These are phyloP conservation scores for Drosophila leonis DNA, from an alignment of 2,888 invertebrate species.

Conservation along the genomic window DNA sequence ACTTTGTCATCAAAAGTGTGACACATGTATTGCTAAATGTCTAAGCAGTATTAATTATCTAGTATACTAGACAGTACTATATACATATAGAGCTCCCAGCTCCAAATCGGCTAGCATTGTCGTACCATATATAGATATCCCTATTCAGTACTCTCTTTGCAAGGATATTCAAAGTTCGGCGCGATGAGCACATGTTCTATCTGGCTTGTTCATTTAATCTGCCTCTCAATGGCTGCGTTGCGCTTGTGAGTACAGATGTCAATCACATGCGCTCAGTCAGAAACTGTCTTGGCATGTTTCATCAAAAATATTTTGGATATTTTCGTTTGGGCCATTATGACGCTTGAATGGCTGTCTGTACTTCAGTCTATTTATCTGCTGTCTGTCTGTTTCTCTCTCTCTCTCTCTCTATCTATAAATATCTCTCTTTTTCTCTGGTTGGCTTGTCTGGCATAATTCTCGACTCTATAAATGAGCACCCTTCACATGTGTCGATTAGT, in stretches of 20 bases:
- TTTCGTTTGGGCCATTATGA: conserved; percentile 5
- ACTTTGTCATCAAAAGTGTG: not conserved
- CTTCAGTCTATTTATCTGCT: not conserved
- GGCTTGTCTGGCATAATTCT: conserved; percentile 6
- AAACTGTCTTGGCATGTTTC: conserved; percentile 27
- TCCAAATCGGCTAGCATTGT: too few relatives aligned
- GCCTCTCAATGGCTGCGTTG: not conserved
- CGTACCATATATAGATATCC: not conserved
- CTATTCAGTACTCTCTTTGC: too few relatives aligned
- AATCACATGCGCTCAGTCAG: conserved; percentile 34
- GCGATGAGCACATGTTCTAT: not conserved
- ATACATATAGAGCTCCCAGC: too few relatives aligned
- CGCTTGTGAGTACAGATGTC: conserved; percentile 23
- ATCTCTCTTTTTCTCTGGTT: not conserved
- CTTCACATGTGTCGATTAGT: conserved; percentile 30
- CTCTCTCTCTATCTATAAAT: not conserved
- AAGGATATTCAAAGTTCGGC: conserved; percentile 1
- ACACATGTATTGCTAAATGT: not conserved
- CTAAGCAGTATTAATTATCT: not conserved
- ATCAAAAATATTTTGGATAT: conserved; percentile 38
- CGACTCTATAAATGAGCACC: conserved; percentile 41
- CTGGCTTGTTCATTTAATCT: conserved; percentile 12
- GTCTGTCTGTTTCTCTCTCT: not conserved
- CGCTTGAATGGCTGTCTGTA: not conserved
- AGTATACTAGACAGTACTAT: too few relatives aligned